Conservation (phyloP, 1,140 invertebrate species). For the Pteromalus puparum region DNA sequence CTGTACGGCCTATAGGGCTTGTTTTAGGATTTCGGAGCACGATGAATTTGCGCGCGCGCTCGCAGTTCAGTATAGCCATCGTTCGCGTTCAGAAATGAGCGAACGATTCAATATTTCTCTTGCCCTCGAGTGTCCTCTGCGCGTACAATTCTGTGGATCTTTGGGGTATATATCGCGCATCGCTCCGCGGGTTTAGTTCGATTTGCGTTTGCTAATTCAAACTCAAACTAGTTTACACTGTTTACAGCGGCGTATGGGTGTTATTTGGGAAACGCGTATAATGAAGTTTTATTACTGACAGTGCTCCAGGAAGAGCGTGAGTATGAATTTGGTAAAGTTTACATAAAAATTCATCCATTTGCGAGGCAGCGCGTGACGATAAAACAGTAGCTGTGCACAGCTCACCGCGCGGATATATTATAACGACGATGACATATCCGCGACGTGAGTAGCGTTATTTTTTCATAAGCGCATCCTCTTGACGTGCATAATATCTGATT, state of each 20-base stretch:
- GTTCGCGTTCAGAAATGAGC: background rate
- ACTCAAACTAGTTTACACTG: no score
- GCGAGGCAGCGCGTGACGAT: background rate
- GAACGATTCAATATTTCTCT: constrained; percentile 10
- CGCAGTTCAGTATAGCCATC: background rate
- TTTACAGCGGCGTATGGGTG: background rate
- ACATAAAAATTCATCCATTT: background rate
- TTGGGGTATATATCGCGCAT: no score
- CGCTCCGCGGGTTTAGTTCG: background rate
- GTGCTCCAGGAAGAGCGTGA: no score
- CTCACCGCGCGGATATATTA: no score
- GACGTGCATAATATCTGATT: background rate
- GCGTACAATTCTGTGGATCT: no score
- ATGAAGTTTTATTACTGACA: no score
- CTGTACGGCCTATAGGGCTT: background rate
- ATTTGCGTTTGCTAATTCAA: background rate
- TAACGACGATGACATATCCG: background rate
- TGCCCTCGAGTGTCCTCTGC: background rate
- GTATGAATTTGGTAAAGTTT: background rate
- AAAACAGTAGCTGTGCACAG: no score
- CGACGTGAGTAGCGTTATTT: background rate
- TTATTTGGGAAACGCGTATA: background rate
- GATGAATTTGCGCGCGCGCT: no score
- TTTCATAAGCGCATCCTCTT: background rate
- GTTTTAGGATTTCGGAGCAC: background rate